Evolutionary conservation across 2,797 vertebrate species (phyloP).

Genomic region (Eulemur coronatus): DNA sequence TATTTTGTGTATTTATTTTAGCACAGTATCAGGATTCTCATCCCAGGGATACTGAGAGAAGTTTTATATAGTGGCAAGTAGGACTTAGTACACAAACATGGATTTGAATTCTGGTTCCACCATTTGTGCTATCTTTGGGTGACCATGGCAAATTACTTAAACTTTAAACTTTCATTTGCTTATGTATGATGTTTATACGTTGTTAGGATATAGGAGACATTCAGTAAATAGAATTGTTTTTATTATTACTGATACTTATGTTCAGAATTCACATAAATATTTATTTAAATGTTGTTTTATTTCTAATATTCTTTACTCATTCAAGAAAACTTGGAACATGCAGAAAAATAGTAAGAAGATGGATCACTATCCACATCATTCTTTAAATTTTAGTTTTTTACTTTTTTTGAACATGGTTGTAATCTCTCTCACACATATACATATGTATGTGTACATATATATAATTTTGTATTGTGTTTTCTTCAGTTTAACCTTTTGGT

Average conservation of each 20-base stretch:
- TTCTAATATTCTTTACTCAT: constrained; percentile 1
- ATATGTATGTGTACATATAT: not conserved
- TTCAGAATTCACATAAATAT: not conserved
- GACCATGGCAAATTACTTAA: not conserved
- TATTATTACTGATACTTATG: not conserved
- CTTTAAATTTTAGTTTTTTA: not conserved
- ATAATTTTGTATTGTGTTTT: not conserved
- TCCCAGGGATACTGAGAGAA: not conserved
- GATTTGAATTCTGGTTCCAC: not conserved
- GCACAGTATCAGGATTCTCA: not conserved
- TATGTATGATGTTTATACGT: not conserved
- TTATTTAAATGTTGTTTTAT: not conserved
- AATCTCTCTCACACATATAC: not conserved
- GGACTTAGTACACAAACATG: not conserved
- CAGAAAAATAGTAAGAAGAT: not conserved
- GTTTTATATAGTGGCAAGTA: not conserved
- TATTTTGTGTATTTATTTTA: not conserved
- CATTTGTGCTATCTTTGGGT: not conserved
- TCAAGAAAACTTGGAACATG: constrained; percentile 17
- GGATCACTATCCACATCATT: not conserved
- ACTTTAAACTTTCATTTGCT: constrained; percentile 13
- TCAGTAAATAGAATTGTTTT: constrained; percentile 18
- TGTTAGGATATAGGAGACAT: not conserved
- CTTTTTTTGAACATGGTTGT: not conserved
- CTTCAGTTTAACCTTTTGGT: not conserved